Evolutionary conservation across 2,888 invertebrate genomes (phyloP), one percentile per base, ranked within the genome.

Genomic region (Sarcophaga carnaria): DNA sequence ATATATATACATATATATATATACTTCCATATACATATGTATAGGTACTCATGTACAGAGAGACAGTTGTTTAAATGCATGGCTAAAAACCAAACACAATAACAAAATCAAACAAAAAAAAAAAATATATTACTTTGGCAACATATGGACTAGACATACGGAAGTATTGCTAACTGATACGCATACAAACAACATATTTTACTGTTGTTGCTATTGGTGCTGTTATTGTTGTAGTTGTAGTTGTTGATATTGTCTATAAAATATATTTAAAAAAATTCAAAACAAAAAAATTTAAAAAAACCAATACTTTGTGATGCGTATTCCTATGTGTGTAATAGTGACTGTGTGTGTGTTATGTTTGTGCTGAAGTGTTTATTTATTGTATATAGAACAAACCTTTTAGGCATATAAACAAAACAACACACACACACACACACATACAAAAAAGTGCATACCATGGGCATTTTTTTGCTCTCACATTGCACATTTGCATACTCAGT

Each of bases 121-220:
- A 63, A 54, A 45, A 66, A 78, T 69, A 81, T 64, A 74, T 70
- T 75, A 79, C 77, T 81, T 37, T 77, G 85, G 69, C 80, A 79
- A 64, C 69, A 75, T 85, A 63, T 78, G 81, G 81, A 84, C 84
- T 81, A 87, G 87, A 87, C 87, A 82, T 76, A 79, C 87, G 87
- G 87, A 84, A 81, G 81, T 84, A 84, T 81, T 78, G 75, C 81
- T 87, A 87, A 84, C 87, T 86, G 83, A 64, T 83, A 86, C 86
- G 86, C 86, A 86, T 76, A 87, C 87, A 84, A 84, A 87, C 81
- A 84, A 12, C 71, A 84, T 27, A 49, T 49, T 76, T 25, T 60
- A 79, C 70, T 80, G 63, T 83, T 74, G 49, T 22, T 27, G 59
- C 60, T 83, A 4, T 20, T 69, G 8, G 10, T 47, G 17, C 4